These are phyloP conservation scores for Dallia pectoralis DNA, from an alignment of 2,797 vertebrate genomes.

Conservation along the genomic window DNA sequence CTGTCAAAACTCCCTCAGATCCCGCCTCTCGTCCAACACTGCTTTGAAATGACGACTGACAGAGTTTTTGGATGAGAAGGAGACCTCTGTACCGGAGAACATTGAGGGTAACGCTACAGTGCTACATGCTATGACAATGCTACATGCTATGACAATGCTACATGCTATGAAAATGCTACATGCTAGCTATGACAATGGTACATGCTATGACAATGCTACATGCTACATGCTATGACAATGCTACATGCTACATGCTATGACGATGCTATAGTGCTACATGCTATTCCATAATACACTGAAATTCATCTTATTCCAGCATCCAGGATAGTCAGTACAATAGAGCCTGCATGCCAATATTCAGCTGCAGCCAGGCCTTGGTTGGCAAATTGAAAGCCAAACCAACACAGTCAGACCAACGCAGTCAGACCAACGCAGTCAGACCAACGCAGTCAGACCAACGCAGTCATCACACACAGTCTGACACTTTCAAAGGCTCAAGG, in stretches of 20 bases:
- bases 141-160: too few species aligned
- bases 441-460: neutral
- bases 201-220: neutral
- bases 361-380: neutral
- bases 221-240: too few species aligned
- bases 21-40: neutral
- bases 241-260: neutral
- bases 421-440: neutral
- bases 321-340: neutral
- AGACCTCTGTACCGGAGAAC: neutral
- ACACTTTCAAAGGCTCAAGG: neutral
- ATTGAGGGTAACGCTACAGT: neutral
- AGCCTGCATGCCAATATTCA: neutral
- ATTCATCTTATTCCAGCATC: neutral
- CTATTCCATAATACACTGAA: neutral
- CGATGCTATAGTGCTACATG: too few species aligned
- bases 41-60: neutral
- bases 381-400: neutral
- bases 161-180: too few species aligned
- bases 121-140: neutral
- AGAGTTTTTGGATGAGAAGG: neutral
- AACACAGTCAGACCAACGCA: too few species aligned
- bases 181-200: too few species aligned
- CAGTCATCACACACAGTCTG: neutral
- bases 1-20: neutral